These are phyloP conservation scores for Xenopus laevis DNA, from an alignment of 2,113 vertebrate genomes.

Conservation along the genomic window DNA sequence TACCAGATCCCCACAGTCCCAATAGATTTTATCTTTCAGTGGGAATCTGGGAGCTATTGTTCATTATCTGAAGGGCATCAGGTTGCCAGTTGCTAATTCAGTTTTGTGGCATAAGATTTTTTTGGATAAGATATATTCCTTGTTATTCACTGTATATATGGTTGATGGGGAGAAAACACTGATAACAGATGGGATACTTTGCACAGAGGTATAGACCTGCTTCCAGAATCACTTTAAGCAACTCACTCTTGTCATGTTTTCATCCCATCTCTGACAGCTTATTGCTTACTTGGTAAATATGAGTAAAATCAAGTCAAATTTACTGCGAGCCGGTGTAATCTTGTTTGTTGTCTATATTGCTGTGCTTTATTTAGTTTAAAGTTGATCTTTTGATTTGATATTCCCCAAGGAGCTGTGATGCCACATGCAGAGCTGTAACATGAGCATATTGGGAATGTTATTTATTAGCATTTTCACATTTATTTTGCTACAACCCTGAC, in stretches of 20 bases:
- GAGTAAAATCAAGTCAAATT: conserved; percentile 23
- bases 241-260: conserved; percentile 15
- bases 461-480: conserved; percentile 32
- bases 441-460: conserved; percentile 31
- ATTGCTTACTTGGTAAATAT: conserved; percentile 29
- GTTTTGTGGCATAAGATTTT: too few species aligned
- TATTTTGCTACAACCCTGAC: conserved; percentile 28
- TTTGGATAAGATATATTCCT: too few species aligned
- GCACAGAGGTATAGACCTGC: not conserved
- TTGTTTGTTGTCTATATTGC: conserved; percentile 15
- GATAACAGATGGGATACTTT: too few species aligned
- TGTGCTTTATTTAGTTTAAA: conserved; percentile 25
- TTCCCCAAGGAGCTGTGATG: conserved; percentile 21
- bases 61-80: too few species aligned
- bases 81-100: too few species aligned
- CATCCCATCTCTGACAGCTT: conserved; percentile 28
- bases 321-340: conserved; percentile 13
- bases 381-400: conserved; percentile 34
- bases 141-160: too few species aligned
- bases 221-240: not conserved
- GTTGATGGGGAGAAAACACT: too few species aligned
- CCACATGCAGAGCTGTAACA: conserved; percentile 24
- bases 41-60: too few species aligned
- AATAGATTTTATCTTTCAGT: too few species aligned
- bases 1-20: too few species aligned